phyloP scores from a whole-genome alignment of 2,113 vertebrate genomes.

The Recurvirostra avosetta region DNA sequence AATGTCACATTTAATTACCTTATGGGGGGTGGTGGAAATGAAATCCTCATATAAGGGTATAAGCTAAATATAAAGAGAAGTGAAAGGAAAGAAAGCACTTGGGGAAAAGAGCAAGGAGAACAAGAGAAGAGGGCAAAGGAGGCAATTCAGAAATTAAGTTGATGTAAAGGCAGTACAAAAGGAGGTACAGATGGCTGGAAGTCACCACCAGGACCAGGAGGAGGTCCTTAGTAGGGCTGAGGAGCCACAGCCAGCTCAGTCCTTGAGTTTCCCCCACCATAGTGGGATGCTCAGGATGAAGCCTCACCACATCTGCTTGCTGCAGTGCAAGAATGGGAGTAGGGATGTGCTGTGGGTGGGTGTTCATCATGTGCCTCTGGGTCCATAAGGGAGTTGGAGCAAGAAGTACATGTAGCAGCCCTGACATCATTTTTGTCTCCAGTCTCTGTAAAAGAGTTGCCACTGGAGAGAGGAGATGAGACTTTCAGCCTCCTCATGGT shows the following conservation, averaged over 20 bases:
- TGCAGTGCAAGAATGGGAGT: neutral
- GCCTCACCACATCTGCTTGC: neutral
- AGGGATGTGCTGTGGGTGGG: neutral
- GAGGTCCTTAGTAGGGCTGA: neutral
- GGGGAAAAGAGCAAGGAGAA: neutral
- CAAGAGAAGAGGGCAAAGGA: neutral
- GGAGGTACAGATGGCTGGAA: neutral
- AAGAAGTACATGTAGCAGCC: neutral
- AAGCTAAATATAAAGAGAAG: neutral
- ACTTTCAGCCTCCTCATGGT: neutral
- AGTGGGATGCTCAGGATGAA: neutral
- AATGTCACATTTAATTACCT: neutral
- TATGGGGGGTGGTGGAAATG: neutral
- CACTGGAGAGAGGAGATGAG: neutral
- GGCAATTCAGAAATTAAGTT: neutral
- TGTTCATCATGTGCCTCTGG: fast-evolving
- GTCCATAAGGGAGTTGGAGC: fast-evolving
- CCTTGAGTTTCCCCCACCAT: neutral
- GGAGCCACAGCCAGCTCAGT: neutral
- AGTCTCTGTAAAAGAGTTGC: neutral
- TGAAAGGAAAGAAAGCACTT: neutral
- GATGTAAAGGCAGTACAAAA: neutral
- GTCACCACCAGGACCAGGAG: neutral
- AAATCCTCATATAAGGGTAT: neutral
- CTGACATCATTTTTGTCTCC: neutral